A percentile compares a stretch with the other conserved stretches of the same genome.
Conservation (phyloP, 2,113 vertebrate genomes). For the Seriola quinqueradiata region DNA sequence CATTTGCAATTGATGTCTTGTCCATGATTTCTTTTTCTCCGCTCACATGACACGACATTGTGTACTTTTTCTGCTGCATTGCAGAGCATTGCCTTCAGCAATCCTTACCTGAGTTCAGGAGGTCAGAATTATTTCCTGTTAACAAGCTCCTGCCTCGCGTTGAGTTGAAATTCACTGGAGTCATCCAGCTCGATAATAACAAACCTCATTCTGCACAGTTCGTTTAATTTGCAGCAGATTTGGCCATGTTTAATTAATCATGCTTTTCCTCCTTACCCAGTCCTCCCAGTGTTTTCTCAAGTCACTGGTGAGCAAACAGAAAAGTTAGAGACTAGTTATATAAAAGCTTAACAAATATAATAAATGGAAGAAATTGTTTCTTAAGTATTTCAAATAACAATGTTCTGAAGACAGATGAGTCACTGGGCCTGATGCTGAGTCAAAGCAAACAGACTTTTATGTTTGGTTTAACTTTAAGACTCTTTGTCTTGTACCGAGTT, state of each 20-base stretch:
- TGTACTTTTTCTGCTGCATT: neutral
- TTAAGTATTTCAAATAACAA: neutral
- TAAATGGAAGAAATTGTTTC: neutral
- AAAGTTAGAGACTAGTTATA: neutral
- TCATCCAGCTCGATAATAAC: conserved; percentile 1
- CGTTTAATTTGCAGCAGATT: conserved; percentile 7
- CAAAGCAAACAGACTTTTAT: neutral
- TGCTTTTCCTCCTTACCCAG: neutral
- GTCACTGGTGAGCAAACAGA: neutral
- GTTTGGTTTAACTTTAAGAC: neutral
- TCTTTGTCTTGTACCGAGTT: neutral
- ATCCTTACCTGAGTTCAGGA: neutral
- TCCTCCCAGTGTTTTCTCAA: fast-evolving
- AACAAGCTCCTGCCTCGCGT: conserved; percentile 13
- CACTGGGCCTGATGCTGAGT: neutral
- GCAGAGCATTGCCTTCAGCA: neutral
- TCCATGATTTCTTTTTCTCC: neutral
- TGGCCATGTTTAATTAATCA: neutral
- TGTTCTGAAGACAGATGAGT: neutral
- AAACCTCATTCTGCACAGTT: neutral
- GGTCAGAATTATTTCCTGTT: conserved; percentile 38
- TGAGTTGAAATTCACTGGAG: neutral
- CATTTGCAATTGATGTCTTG: neutral
- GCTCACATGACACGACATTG: neutral
- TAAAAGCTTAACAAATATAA: neutral